phyloP scores from a whole-genome alignment of 2,797 vertebrate genomes.

The Hypotaenidia philippensis region DNA sequence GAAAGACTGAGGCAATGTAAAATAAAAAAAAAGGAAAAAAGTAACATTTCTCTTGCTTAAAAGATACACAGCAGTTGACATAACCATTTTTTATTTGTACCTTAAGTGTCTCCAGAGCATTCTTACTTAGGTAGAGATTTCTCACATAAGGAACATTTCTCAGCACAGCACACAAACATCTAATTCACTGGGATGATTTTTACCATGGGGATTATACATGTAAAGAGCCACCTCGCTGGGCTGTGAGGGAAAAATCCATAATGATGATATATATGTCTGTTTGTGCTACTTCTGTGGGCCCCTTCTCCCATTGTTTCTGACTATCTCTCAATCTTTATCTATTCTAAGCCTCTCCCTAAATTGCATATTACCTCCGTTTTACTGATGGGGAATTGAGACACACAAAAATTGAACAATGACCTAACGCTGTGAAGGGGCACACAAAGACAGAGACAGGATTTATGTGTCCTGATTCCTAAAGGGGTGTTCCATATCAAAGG shows the following conservation, averaged over 20 bases:
- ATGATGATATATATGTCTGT: conserved; percentile 24
- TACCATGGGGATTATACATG: conserved; percentile 63
- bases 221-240: conserved; percentile 59
- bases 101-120: conserved; percentile 74
- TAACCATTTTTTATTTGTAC: conserved; percentile 70
- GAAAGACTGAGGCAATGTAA: conserved; percentile 36
- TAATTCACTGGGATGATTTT: conserved; percentile 73
- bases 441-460: neutral
- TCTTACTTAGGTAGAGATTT: conserved; percentile 74
- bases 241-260: conserved; percentile 59
- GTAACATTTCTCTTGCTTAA: conserved; percentile 71
- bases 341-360: neutral
- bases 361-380: neutral
- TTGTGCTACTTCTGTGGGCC: neutral
- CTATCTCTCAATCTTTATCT: neutral
- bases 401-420: neutral
- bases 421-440: neutral
- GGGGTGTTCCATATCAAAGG: neutral
- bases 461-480: neutral
- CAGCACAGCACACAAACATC: conserved; percentile 65
- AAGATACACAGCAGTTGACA: conserved; percentile 71
- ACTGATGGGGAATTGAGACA: neutral
- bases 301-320: neutral
- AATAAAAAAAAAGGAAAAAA: neutral
- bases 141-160: conserved; percentile 62